Percentiles rank a stretch among this genome's conserved stretches.
Evolutionary conservation across 2,888 invertebrate species (phyloP).

Genomic region (Prosapia bicincta): DNA sequence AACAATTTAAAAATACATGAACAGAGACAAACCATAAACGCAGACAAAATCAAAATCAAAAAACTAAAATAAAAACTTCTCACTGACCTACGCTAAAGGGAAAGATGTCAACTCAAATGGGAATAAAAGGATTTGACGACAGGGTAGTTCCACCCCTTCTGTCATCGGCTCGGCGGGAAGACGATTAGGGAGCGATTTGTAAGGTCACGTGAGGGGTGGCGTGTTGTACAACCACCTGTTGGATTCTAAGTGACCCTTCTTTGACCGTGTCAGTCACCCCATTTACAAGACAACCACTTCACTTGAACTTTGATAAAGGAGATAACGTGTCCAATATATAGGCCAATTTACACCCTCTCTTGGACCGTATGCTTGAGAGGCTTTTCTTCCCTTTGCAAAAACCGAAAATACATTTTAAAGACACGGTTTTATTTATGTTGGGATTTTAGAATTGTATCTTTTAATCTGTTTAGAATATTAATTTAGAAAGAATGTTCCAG

Average conservation of each 20-base stretch:
- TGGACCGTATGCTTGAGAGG: too few relatives aligned
- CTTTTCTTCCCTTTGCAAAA: too few relatives aligned
- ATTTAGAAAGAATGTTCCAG: too few relatives aligned
- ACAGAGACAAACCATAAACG: too few relatives aligned
- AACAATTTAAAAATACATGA: too few relatives aligned
- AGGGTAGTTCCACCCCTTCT: not conserved
- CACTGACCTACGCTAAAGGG: not conserved
- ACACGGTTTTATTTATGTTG: too few relatives aligned
- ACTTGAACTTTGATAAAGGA: not conserved
- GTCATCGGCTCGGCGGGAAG: not conserved
- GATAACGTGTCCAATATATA: not conserved
- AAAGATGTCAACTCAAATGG: not conserved
- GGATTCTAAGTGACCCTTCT: not conserved
- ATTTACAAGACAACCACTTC: not conserved
- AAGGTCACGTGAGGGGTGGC: not conserved
- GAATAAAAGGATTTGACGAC: not conserved
- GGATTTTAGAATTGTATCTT: too few relatives aligned
- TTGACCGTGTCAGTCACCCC: not conserved
- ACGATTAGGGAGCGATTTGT: not conserved
- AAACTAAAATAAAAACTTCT: not conserved
- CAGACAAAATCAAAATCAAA: too few relatives aligned
- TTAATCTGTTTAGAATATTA: too few relatives aligned
- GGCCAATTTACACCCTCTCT: not conserved
- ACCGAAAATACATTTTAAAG: too few relatives aligned
- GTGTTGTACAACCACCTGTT: not conserved